phyloP scores from a whole-genome alignment of 2,113 vertebrate species.

The Irena cyanogastra region DNA sequence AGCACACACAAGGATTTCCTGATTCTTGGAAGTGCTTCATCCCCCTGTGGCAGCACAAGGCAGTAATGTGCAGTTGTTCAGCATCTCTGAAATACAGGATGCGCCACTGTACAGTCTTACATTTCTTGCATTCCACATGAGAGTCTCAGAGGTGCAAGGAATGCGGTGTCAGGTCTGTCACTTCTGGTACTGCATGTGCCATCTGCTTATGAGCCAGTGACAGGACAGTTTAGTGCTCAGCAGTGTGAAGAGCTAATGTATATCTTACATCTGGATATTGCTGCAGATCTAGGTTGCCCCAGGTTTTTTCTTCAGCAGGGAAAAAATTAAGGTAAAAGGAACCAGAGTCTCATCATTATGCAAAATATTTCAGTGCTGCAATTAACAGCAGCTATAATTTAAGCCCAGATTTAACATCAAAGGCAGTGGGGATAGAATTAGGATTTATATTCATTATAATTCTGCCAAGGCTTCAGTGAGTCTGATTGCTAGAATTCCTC shows the following conservation, averaged over 20 bases:
- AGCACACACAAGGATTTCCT: not conserved
- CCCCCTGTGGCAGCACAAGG: not conserved
- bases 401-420: constrained; percentile 33
- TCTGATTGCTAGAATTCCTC: constrained; percentile 23
- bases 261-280: not conserved
- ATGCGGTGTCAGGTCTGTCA: not conserved
- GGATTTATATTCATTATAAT: constrained; percentile 35
- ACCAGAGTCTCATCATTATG: not conserved
- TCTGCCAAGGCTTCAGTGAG: not conserved
- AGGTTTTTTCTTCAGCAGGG: not conserved
- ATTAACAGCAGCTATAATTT: constrained; percentile 9
- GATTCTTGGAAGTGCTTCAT: not conserved
- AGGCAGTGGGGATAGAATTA: constrained; percentile 1
- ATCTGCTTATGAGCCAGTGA: not conserved
- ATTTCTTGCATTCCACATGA: not conserved
- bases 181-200: not conserved
- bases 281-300: not conserved
- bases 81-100: not conserved
- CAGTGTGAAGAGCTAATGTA: not conserved
- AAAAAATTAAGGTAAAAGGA: not conserved
- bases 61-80: not conserved
- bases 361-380: constrained; percentile 16
- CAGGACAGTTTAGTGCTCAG: not conserved
- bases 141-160: not conserved
- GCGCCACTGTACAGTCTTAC: not conserved